Evolutionary conservation across 2,888 invertebrate species (phyloP).

Genomic region (Amaurobius ferox): DNA sequence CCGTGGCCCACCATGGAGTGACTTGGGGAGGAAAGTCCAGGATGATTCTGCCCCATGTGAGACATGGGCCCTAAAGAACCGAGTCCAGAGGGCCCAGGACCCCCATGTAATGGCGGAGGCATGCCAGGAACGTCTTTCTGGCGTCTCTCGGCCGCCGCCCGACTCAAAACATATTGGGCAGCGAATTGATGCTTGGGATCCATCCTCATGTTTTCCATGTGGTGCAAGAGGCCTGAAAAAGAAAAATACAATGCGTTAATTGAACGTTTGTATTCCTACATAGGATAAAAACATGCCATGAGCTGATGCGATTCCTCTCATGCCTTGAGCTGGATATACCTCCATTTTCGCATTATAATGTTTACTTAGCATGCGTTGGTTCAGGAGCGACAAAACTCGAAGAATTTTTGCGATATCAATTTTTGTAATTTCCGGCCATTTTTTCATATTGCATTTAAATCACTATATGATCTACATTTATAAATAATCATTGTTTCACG

Average conservation of each 20-base stretch:
- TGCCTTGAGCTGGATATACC: no score
- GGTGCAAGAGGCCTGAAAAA: constrained; percentile 87
- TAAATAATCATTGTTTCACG: no score
- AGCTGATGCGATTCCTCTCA: no score
- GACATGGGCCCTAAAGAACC: constrained; percentile 72
- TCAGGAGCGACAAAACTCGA: no score
- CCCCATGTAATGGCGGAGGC: constrained; percentile 71
- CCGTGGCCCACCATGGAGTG: constrained; percentile 71
- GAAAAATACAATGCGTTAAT: not conserved
- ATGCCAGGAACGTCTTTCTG: constrained; percentile 79
- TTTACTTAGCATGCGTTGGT: no score
- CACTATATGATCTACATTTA: no score
- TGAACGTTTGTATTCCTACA: no score
- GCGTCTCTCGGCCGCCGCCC: constrained; percentile 92
- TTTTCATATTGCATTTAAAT: no score
- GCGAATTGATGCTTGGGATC: constrained; percentile 97
- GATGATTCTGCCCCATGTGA: constrained; percentile 71
- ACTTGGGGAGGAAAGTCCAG: constrained; percentile 72
- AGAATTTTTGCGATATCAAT: no score
- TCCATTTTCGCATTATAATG: no score
- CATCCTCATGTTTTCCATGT: constrained; percentile 98
- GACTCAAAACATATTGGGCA: constrained; percentile 92
- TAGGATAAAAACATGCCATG: no score
- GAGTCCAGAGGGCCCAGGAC: constrained; percentile 72
- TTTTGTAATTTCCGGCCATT: no score